These are phyloP conservation scores for Phyllotreta striolata DNA, from an alignment of 2,888 invertebrate genomes.

Conservation along the genomic window DNA sequence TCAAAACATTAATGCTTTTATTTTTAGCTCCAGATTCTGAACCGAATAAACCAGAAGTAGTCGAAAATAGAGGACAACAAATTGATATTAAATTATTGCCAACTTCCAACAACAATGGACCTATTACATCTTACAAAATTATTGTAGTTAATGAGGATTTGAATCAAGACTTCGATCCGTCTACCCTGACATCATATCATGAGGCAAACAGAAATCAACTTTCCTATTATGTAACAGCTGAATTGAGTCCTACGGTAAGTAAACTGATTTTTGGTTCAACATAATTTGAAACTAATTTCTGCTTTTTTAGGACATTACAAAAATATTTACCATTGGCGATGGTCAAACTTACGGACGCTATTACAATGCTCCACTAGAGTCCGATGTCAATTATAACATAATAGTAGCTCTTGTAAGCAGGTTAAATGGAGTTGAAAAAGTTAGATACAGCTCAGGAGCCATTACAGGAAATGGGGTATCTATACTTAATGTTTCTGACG, in stretches of 20 bases:
- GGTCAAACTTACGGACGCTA: conserved; percentile 75
- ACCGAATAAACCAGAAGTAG: conserved; percentile 73
- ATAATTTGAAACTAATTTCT: conserved; percentile 13
- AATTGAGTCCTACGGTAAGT: conserved; percentile 71
- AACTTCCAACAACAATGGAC: conserved; percentile 79
- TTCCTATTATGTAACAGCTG: conserved; percentile 85
- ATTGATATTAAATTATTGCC: conserved; percentile 74
- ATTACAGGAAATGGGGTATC: conserved; percentile 60
- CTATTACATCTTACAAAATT: conserved; percentile 77
- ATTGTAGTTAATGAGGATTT: conserved; percentile 75
- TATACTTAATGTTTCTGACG: conserved; percentile 64
- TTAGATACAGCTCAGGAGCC: conserved; percentile 66
- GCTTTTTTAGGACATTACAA: conserved; percentile 63
- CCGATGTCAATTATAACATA: conserved; percentile 70
- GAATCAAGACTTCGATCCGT: conserved; percentile 69
- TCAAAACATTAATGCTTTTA: no score
- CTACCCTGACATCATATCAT: conserved; percentile 70
- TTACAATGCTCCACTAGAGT: conserved; percentile 77
- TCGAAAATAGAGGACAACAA: conserved; percentile 68
- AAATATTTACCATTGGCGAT: conserved; percentile 81
- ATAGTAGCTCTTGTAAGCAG: conserved; percentile 77
- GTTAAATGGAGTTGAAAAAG: conserved; percentile 70
- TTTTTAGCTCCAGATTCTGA: conserved; percentile 69
- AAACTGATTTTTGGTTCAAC: conserved; percentile 8
- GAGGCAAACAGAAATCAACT: conserved; percentile 73